phyloP scores from a whole-genome alignment of 2,888 invertebrate species.

The Lasioglossum leucozonium region DNA sequence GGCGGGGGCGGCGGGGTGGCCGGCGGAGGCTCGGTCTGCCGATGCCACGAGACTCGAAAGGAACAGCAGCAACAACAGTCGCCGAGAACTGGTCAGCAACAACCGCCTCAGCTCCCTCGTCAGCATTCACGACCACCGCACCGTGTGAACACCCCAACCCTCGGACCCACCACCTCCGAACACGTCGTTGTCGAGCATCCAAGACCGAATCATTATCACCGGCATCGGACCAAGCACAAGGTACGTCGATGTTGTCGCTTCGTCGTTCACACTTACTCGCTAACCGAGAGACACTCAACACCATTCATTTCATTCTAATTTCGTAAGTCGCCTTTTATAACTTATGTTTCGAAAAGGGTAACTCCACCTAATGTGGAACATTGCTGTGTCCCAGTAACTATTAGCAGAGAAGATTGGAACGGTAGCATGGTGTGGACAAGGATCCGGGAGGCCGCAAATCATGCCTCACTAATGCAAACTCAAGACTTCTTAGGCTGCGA shows the following conservation, averaged over 20 bases:
- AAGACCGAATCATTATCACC: constrained; percentile 79
- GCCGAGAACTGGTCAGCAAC: constrained; percentile 63
- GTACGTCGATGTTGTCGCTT: constrained; percentile 66
- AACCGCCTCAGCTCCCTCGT: constrained; percentile 62
- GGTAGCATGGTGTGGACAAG: too few species aligned
- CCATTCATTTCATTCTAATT: neutral
- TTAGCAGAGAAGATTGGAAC: too few species aligned
- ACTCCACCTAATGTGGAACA: too few species aligned
- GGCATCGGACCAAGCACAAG: constrained; percentile 81
- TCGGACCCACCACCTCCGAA: constrained; percentile 73
- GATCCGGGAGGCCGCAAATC: too few species aligned
- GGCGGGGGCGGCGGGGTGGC: constrained; percentile 81
- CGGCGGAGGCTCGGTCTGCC: constrained; percentile 85
- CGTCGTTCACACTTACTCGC: neutral
- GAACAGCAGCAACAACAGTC: constrained; percentile 63
- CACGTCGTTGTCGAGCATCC: constrained; percentile 80
- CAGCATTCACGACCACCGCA: constrained; percentile 56
- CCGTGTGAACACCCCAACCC: constrained; percentile 61
- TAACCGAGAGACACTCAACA: neutral
- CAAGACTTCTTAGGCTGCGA: too few species aligned
- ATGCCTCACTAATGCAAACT: too few species aligned
- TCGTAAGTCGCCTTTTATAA: neutral
- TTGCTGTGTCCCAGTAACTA: too few species aligned
- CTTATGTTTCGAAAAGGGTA: neutral
- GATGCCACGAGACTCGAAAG: constrained; percentile 78